Evolutionary conservation across 2,888 invertebrate species (phyloP).

Genomic region (Phalangium opilio): DNA sequence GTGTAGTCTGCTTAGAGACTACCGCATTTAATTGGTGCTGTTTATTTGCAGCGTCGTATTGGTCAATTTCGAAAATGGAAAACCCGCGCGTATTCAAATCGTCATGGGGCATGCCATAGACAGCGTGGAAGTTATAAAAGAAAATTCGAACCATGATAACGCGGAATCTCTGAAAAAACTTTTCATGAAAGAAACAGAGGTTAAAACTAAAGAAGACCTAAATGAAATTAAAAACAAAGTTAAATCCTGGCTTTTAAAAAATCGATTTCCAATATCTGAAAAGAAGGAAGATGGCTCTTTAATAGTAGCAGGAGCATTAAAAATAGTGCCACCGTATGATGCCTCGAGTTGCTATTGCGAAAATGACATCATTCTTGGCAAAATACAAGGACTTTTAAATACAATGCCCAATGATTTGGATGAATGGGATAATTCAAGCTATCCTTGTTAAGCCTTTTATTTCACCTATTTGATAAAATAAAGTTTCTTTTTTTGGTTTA

Average conservation of each 20-base stretch:
- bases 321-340: conserved; percentile 28
- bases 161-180: neutral
- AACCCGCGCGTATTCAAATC: neutral
- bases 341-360: conserved; percentile 28
- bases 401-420: conserved; percentile 28
- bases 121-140: neutral
- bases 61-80: neutral
- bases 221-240: conserved; percentile 23
- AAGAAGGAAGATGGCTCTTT: conserved; percentile 17
- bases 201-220: conserved; percentile 22
- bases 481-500: too few species aligned
- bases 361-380: conserved; percentile 31
- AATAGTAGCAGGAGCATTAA: conserved; percentile 22
- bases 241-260: conserved; percentile 27
- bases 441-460: too few species aligned
- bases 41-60: neutral
- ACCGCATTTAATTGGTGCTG: too few species aligned
- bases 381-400: conserved; percentile 29
- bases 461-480: too few species aligned
- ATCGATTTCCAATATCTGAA: conserved; percentile 26
- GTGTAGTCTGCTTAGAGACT: too few species aligned
- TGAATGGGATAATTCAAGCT: conserved; percentile 17
- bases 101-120: neutral
- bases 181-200: neutral
- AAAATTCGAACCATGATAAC: neutral